Conservation (phyloP, 2,888 invertebrate species). For the Byasa hedistus region DNA sequence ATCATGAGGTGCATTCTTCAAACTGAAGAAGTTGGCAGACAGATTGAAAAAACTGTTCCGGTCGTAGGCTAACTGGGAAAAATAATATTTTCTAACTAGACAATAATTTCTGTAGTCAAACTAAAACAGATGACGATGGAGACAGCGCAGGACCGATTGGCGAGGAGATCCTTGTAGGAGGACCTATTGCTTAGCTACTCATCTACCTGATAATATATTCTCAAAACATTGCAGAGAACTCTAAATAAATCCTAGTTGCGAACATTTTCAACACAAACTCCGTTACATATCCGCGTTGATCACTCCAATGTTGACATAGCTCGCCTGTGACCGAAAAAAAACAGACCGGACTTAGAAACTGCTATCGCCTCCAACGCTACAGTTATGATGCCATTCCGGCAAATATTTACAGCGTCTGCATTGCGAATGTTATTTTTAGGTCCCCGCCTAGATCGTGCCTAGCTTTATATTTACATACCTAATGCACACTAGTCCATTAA, state of each 20-base stretch:
- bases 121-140: too few relatives aligned
- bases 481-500: neutral
- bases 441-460: slow-evolving; percentile 6
- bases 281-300: slow-evolving; percentile 25
- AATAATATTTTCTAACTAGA: too few relatives aligned
- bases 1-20: too few relatives aligned
- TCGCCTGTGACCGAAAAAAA: slow-evolving; percentile 31
- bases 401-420: slow-evolving; percentile 36
- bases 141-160: too few relatives aligned
- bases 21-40: too few relatives aligned
- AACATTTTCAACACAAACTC: neutral
- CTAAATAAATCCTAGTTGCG: neutral
- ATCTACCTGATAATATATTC: too few relatives aligned
- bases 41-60: too few relatives aligned
- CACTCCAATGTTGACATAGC: slow-evolving; percentile 35
- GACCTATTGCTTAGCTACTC: too few relatives aligned
- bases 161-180: too few relatives aligned
- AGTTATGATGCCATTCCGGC: slow-evolving; percentile 33
- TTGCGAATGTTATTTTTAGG: slow-evolving; percentile 20
- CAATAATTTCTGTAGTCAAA: too few relatives aligned
- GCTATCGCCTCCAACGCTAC: slow-evolving; percentile 37
- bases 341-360: slow-evolving; percentile 35
- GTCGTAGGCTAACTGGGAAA: too few relatives aligned
- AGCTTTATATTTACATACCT: slow-evolving; percentile 8
- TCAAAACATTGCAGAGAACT: too few relatives aligned